Evolutionary conservation across 2,888 invertebrate genomes (phyloP), one percentile per base, ranked within the genome.

Genomic region (Hirtodrosophila alboralis): DNA sequence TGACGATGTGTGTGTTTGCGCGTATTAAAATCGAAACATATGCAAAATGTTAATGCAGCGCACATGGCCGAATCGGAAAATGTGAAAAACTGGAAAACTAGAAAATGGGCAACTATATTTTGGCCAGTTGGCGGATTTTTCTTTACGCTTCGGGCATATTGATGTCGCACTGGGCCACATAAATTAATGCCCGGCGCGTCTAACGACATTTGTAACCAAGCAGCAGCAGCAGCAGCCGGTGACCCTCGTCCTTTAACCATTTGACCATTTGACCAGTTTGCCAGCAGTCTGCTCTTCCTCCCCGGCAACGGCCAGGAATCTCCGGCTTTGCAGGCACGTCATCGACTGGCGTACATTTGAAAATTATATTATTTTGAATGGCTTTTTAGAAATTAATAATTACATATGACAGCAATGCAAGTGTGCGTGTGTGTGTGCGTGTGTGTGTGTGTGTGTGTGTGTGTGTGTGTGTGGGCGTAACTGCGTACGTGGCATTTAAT

Each of bases 301-400:
- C n/a, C n/a, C 1, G 2, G 23, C 8, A 6, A 1, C 18, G 4
- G 13, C 27, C 27, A 4, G 6, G 3, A 7, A 2, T 27, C 7
- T 13, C 21, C 16, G 44, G 51, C 36, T 45, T n/a, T 12, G 23
- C 51, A 1, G 54, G 47, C 80, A 84, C 76, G 78, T 83, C 84
- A 72, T 53, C 79, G 58, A 34, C 54, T 38, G 31, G 34, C 45
- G 52, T 41, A 47, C 56, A 73, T 80, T 80, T 84, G 86, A 64
- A 84, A 86, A 80, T 80, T 83, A 85, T 85, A 85, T 83, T 84
- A 86, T 80, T 86, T 76, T 86, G 86, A 86, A 86, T 80, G 84
- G 84, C 84, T 86, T 80, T 79, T 86, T 86, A 84, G 86, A 80
- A 80, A 80, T 84, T 84, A 84, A 84, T 80, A 80, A 80, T 86